These are phyloP conservation scores for Drosophila kokeensis DNA, from an alignment of 2,888 invertebrate species.

Conservation along the genomic window DNA sequence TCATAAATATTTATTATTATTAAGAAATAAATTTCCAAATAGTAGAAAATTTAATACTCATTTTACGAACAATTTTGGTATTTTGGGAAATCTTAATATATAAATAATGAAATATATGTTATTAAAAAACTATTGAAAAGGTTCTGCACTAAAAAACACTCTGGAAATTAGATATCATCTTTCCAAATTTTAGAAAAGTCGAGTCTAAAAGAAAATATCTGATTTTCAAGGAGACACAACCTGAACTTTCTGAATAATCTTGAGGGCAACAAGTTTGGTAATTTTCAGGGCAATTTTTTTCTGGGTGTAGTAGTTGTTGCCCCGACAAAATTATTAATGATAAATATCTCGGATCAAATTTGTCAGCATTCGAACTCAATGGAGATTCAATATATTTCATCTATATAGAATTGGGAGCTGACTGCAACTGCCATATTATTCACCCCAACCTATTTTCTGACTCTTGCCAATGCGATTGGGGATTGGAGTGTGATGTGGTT, in stretches of 20 bases:
- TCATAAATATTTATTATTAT: too few species aligned
- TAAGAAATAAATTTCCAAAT: too few species aligned
- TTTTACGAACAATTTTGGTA: not conserved
- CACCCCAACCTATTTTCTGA: slow-evolving; percentile 8
- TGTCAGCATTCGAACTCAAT: not conserved
- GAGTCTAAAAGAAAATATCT: not conserved
- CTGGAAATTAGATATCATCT: not conserved
- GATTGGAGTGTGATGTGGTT: not conserved
- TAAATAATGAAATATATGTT: not conserved
- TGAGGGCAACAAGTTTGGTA: fast-evolving
- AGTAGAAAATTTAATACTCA: not conserved
- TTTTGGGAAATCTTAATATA: not conserved
- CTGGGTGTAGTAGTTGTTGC: slow-evolving; percentile 1
- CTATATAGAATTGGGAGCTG: slow-evolving; percentile 9
- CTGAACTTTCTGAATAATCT: not conserved
- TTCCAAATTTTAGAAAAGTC: not conserved
- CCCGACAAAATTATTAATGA: slow-evolving; percentile 21
- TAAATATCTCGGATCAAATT: slow-evolving; percentile 4
- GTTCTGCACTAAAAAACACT: not conserved
- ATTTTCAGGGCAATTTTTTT: fast-evolving
- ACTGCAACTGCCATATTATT: slow-evolving; percentile 26
- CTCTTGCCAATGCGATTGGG: not conserved
- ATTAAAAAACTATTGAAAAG: not conserved
- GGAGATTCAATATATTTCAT: not conserved
- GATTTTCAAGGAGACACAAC: not conserved